These are phyloP conservation scores for Amblyopsis rosae DNA, from an alignment of 2,113 vertebrate species.

Conservation along the genomic window DNA sequence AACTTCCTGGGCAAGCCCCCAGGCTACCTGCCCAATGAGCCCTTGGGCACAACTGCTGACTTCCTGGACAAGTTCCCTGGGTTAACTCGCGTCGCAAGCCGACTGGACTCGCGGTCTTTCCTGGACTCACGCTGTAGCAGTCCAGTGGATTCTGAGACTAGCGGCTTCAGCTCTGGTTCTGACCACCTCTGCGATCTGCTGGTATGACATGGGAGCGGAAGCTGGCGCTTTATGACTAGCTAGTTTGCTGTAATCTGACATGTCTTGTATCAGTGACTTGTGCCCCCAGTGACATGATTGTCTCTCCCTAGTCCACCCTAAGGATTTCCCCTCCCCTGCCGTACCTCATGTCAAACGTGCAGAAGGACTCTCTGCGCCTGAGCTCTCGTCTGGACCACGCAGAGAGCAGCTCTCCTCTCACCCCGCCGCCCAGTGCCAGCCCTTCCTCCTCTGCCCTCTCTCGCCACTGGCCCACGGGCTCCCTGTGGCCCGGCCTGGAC, in stretches of 20 bases:
- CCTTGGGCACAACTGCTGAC: slow-evolving; percentile 85
- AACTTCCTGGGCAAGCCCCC: slow-evolving; percentile 82
- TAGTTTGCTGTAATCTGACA: background rate
- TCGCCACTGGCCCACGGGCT: slow-evolving; percentile 90
- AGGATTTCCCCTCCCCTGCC: slow-evolving; percentile 94
- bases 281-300: background rate
- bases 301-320: slow-evolving; percentile 83
- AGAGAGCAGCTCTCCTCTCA: slow-evolving; percentile 79
- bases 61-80: slow-evolving; percentile 88
- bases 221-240: too few relatives aligned
- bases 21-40: slow-evolving; percentile 82
- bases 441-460: slow-evolving; percentile 77
- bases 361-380: slow-evolving; percentile 87
- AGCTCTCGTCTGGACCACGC: slow-evolving; percentile 87
- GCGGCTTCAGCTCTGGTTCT: slow-evolving; percentile 97
- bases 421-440: slow-evolving; percentile 78
- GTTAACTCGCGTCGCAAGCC: slow-evolving; percentile 80
- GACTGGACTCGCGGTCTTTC: slow-evolving; percentile 86
- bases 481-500: slow-evolving; percentile 89
- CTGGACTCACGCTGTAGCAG: slow-evolving; percentile 96
- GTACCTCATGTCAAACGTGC: slow-evolving; percentile 85
- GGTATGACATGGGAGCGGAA: slow-evolving; percentile 65
- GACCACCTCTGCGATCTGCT: slow-evolving; percentile 94
- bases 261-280: background rate
- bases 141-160: slow-evolving; percentile 96